Evolutionary conservation across 2,113 vertebrate genomes (phyloP).

Genomic region (Odontophorus gujanensis): DNA sequence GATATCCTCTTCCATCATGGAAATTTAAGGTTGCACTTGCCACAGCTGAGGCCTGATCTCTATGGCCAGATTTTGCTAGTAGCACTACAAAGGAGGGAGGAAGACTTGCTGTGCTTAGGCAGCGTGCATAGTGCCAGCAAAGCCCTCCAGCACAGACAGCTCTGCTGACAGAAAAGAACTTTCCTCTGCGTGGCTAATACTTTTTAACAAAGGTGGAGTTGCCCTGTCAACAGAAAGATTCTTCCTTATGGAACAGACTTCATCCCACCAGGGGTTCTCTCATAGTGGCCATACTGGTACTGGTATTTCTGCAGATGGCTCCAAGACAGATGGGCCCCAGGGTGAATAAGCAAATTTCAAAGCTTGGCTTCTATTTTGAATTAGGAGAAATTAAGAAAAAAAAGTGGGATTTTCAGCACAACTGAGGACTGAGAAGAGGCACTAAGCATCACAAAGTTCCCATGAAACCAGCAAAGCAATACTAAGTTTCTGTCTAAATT

Average conservation of each 20-base stretch:
- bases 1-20: background rate
- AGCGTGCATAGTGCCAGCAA: background rate
- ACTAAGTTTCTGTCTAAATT: background rate
- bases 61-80: background rate
- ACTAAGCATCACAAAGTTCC: background rate
- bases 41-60: background rate
- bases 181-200: background rate
- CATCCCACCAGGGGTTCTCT: background rate
- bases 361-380: background rate
- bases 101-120: background rate
- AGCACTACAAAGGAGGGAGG: background rate
- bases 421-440: too few species aligned
- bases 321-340: background rate
- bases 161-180: background rate
- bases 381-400: background rate
- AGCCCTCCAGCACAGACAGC: background rate
- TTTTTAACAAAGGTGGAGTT: background rate
- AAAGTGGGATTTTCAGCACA: background rate
- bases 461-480: background rate
- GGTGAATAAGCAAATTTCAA: background rate
- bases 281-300: accelerated
- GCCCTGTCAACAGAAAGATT: background rate
- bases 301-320: background rate
- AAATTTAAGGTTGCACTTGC: background rate
- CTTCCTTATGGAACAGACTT: background rate